These are phyloP conservation scores for Tetragnatha montana DNA, from an alignment of 2,888 invertebrate genomes.

Conservation along the genomic window DNA sequence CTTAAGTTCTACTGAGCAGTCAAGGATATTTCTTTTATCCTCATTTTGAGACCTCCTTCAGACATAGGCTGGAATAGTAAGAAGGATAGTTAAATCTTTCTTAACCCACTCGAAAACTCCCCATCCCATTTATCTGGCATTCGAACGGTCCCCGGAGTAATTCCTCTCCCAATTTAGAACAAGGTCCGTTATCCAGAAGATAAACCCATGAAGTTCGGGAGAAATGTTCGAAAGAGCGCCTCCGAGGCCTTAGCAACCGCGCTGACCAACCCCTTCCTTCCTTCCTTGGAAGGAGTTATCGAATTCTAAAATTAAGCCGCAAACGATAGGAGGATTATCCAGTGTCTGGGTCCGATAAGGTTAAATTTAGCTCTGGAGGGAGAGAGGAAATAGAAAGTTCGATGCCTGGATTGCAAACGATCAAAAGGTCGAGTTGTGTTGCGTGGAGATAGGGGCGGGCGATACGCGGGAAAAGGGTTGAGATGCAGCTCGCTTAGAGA, in stretches of 20 bases:
- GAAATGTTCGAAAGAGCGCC: background rate
- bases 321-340: background rate
- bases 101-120: background rate
- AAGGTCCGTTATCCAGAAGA: background rate
- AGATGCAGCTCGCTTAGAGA: too few species aligned
- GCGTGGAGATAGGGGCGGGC: background rate
- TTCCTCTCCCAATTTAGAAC: background rate
- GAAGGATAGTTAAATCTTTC: background rate
- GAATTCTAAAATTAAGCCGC: background rate
- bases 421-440: background rate
- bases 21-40: too few species aligned
- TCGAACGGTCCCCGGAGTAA: background rate
- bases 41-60: too few species aligned
- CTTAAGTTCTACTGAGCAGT: too few species aligned
- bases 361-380: background rate
- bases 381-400: background rate
- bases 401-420: background rate
- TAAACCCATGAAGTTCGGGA: background rate
- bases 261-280: background rate
- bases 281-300: background rate
- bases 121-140: background rate
- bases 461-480: background rate
- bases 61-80: too few species aligned
- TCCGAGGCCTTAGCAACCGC: slow-evolving; percentile 1
- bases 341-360: background rate